Base-by-base conservation (phyloP, 2,113 vertebrate genomes). In the Barnardius zonarius region DNA sequence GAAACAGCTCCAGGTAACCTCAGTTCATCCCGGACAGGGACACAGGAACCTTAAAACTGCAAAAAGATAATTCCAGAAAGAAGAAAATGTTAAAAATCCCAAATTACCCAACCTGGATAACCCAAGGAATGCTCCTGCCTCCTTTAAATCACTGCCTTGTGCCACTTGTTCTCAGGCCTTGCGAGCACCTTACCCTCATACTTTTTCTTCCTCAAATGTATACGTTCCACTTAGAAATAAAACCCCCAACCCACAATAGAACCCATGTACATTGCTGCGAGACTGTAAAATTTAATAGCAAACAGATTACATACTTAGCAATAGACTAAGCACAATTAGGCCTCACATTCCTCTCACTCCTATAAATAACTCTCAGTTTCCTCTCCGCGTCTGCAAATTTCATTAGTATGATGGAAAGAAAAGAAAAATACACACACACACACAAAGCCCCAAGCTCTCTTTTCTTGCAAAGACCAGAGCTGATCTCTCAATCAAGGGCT, bases 251-350 rank as follows among this genome's bases (percentile, higher is more conserved):
- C 44, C 18, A 52, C 70, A 80, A 49, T 37, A 85, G 89, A 72
- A 88, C 66, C 88, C 87, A 90, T 96, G 93, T 93, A 97, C 94
- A 91, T 96, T 96, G 97, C 95, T 97, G 97, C 97, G 97, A 97
- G 97, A 89, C 96, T 97, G 94, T 97, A 98, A 97, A 98, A 94
- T 95, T 95, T 98, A 98, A 98, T 97, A 97, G 97, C 97, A 98
- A 98, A 98, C 98, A 98, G 98, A 98, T 98, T 96, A 97, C 96
- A 84, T 88, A 93, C 97, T 98, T 90, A 98, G 97, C 96, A 98
- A 98, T 97, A 98, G 98, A 98, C 98, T 98, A 98, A 99, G 98
- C 98, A 99, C 98, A 99, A 99, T 99, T 99, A 99, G 97, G 94
- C 68, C 92, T 97, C 98, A 98, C 98, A 99, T 99, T 99, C 98